Evolutionary conservation across 2,113 vertebrate genomes (phyloP).

Genomic region (Rhinopomastus cyanomelas): DNA sequence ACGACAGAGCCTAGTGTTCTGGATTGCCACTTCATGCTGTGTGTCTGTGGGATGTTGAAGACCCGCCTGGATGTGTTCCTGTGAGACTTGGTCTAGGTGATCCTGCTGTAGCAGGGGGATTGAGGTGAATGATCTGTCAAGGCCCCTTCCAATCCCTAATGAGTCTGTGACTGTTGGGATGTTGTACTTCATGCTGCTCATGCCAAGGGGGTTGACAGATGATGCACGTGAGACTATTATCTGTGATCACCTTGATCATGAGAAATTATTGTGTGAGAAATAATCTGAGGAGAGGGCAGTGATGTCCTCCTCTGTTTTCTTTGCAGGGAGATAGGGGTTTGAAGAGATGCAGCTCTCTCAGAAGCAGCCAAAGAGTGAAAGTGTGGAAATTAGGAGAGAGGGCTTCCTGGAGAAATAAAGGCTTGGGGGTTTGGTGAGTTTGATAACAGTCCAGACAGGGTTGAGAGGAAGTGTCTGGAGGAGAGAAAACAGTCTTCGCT

Average conservation of each 20-base stretch:
- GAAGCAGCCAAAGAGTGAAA: neutral
- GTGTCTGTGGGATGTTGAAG: fast-evolving
- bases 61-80: too few relatives aligned
- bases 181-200: neutral
- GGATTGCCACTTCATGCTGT: neutral
- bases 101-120: too few relatives aligned
- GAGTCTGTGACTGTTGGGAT: neutral
- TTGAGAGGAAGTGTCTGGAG: neutral
- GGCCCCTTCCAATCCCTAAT: too few relatives aligned
- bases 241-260: conserved; percentile 4
- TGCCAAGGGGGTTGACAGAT: neutral
- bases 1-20: neutral
- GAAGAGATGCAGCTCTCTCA: neutral
- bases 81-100: too few relatives aligned
- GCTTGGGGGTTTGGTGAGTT: neutral
- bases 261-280: neutral
- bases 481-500: neutral
- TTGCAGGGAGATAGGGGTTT: neutral
- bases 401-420: neutral
- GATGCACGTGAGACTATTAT: neutral
- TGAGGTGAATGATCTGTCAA: too few relatives aligned
- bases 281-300: neutral
- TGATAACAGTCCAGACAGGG: conserved; percentile 2
- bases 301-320: neutral
- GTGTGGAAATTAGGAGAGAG: neutral